Evolutionary conservation across 2,888 invertebrate species (phyloP).

Genomic region (Temnothorax ravouxi): DNA sequence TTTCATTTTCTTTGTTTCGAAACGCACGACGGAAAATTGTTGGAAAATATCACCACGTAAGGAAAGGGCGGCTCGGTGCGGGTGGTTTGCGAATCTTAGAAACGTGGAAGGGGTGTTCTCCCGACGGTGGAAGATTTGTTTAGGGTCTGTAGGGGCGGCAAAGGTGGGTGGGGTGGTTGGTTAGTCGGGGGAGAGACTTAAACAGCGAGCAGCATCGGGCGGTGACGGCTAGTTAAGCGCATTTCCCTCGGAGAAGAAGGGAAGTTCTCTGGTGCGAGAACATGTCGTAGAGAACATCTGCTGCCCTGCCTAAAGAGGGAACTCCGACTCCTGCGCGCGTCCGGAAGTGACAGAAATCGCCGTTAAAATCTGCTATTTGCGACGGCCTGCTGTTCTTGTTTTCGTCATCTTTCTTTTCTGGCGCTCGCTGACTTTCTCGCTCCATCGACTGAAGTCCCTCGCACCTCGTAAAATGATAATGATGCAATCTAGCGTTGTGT

Average conservation of each 20-base stretch:
- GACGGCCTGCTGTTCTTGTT: slow-evolving; percentile 53
- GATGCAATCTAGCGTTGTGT: background rate
- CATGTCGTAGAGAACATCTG: slow-evolving; percentile 83
- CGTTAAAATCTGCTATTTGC: slow-evolving; percentile 71
- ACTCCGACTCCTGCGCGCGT: slow-evolving; percentile 60
- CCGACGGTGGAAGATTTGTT: slow-evolving; percentile 63
- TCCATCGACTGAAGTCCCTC: slow-evolving; percentile 1
- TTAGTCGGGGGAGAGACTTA: slow-evolving; percentile 36
- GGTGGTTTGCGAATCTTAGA: slow-evolving; percentile 12
- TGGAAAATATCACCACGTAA: background rate
- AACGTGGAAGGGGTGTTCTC: slow-evolving; percentile 12
- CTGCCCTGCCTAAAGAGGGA: slow-evolving; percentile 75
- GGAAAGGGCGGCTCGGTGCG: background rate
- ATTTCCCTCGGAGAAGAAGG: slow-evolving; percentile 75
- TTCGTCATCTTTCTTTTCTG: slow-evolving; percentile 11
- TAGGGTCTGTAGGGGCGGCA: slow-evolving; percentile 48
- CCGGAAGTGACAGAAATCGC: slow-evolving; percentile 78
- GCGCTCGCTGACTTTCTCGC: background rate
- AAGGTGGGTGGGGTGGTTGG: slow-evolving; percentile 16
- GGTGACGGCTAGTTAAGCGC: slow-evolving; percentile 79
- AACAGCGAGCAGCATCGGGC: slow-evolving; percentile 72
- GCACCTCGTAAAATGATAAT: background rate
- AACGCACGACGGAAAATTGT: background rate
- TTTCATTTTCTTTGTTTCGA: background rate
- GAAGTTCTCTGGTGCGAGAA: slow-evolving; percentile 74